Conservation (phyloP, 2,888 invertebrate genomes). For the Nomada hirtipes region DNA sequence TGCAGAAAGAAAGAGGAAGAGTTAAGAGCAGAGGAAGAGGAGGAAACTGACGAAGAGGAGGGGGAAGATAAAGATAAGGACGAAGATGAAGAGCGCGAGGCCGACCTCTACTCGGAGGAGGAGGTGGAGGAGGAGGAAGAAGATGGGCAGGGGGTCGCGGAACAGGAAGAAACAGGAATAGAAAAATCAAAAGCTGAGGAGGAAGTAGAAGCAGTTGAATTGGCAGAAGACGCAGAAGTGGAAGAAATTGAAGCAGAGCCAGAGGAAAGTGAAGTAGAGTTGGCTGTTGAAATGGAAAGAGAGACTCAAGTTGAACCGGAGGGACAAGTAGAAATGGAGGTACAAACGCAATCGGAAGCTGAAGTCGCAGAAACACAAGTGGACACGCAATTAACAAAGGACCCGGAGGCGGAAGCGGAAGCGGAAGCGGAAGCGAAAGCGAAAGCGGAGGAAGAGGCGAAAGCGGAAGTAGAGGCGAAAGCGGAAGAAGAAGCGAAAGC, state of each 20-base stretch:
- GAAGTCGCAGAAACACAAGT: background rate
- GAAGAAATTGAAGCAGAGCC: slow-evolving; percentile 45
- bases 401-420: slow-evolving; percentile 9
- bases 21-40: slow-evolving; percentile 29
- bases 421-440: slow-evolving; percentile 44
- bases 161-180: slow-evolving; percentile 17
- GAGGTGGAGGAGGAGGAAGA: background rate
- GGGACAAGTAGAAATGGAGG: background rate
- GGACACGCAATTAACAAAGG: background rate
- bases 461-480: background rate
- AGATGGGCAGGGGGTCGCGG: slow-evolving; percentile 5
- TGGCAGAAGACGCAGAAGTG: slow-evolving; percentile 22
- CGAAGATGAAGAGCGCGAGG: background rate
- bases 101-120: background rate
- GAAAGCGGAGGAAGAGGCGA: slow-evolving; percentile 3
- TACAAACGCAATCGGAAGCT: background rate
- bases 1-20: slow-evolving; percentile 63
- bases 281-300: background rate
- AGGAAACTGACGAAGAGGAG: slow-evolving; percentile 38
- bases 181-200: background rate
- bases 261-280: slow-evolving; percentile 27
- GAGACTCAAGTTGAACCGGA: slow-evolving; percentile 42
- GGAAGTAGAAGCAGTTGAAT: slow-evolving; percentile 34
- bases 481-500: background rate
- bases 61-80: slow-evolving; percentile 39